Evolutionary conservation across 1,140 invertebrate genomes (phyloP), one percentile per base, ranked within the genome.

Genomic region (Lordiphosa mommai): DNA sequence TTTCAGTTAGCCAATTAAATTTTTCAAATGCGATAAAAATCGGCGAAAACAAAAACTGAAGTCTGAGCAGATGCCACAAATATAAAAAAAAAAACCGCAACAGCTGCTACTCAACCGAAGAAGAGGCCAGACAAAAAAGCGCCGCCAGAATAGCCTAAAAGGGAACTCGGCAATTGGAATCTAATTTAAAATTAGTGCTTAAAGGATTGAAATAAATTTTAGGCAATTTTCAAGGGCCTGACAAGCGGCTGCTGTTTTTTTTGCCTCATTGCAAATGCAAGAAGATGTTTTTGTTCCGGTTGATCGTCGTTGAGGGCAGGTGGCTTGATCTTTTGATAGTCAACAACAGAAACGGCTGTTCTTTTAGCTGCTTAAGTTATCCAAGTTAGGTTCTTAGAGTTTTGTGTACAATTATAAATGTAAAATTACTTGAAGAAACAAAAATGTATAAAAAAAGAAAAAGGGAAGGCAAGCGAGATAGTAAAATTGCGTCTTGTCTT

Each of bases 141-240:
- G 29, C 49, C 13, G 12, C 8, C 20, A 17, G 7, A 17, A 30
- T 30, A 36, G 50, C 32, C 13, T 8, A 14, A 16, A 40, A 49
- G 12, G 33, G 44, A 49, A 46, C 41, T 13, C 40, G 51, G 55
- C 67, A 82, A 82, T 82, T 82, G 72, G 77, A 82, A 82, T 82
- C 79, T 82, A 82, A 82, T 82, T 82, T 82, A 82, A 82, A 82
- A 84, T 82, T 84, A 84, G 77, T 85, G 77, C 63, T 84, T 69
- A 84, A 84, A 72, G 77, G 77, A 77, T 85, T 82, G 77, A 77
- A 82, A 82, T 84, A 82, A 82, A 84, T 77, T 84, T 84, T 61
- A 43, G 40, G 40, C 40, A 43, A 43, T 27, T 27, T 27, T 27
- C 23, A 43, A 43, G 9, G 10, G 10, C 23, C 40, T 43, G 67